Conservation (phyloP, 2,888 invertebrate species). For the Parnassius glacialis region DNA sequence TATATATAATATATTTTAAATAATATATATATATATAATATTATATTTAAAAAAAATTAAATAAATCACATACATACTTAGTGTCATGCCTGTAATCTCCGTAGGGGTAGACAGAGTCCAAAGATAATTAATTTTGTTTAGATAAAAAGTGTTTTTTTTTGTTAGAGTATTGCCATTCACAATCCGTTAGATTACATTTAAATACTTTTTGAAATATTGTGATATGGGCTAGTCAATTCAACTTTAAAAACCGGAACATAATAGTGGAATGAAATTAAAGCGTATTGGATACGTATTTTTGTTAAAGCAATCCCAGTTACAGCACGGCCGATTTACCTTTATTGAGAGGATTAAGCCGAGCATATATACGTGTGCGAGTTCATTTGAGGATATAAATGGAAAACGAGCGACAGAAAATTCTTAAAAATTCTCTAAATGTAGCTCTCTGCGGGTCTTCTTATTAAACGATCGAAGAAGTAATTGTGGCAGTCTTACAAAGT, state of each 20-base stretch:
- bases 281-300: conserved; percentile 56
- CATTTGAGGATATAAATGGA: conserved; percentile 46
- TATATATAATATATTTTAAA: too few relatives aligned
- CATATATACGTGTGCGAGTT: conserved; percentile 53
- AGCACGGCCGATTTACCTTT: conserved; percentile 65
- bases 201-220: too few relatives aligned
- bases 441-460: conserved; percentile 58
- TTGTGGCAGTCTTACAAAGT: conserved; percentile 76
- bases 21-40: too few relatives aligned
- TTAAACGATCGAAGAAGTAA: conserved; percentile 69
- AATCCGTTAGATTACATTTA: too few relatives aligned
- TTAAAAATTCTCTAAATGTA: conserved; percentile 64
- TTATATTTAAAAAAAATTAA: too few relatives aligned
- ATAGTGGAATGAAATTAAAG: conserved; percentile 41
- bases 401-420: conserved; percentile 48
- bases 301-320: conserved; percentile 64
- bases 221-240: background rate
- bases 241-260: conserved; percentile 18
- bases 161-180: too few relatives aligned
- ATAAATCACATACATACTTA: too few relatives aligned
- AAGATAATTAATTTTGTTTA: too few relatives aligned
- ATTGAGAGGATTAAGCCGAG: conserved; percentile 65
- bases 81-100: too few relatives aligned
- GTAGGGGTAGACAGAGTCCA: too few relatives aligned
- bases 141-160: too few relatives aligned